phyloP scores from a whole-genome alignment of 2,113 vertebrate genomes.

The Chaetorhynchus papuensis region DNA sequence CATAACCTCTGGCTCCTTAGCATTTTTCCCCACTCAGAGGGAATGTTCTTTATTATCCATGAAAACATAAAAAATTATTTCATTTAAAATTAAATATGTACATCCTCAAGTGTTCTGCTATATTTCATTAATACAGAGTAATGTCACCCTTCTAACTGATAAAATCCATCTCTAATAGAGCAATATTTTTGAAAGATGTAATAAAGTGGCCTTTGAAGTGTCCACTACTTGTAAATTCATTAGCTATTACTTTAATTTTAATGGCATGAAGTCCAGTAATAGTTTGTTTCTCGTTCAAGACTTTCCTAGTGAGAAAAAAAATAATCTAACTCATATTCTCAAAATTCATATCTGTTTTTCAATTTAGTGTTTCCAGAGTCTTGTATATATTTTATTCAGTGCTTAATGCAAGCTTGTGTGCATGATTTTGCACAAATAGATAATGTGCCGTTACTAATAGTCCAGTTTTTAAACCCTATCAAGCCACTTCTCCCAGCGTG shows the following conservation, averaged over 20 bases:
- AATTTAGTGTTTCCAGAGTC: background rate
- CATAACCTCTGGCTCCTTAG: background rate
- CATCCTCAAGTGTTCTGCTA: slow-evolving; percentile 42
- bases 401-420: background rate
- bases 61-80: slow-evolving; percentile 65
- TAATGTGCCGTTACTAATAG: background rate
- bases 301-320: background rate
- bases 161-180: slow-evolving; percentile 52
- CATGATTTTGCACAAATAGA: background rate
- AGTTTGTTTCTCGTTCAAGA: background rate
- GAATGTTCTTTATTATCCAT: slow-evolving; percentile 51
- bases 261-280: background rate
- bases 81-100: slow-evolving; percentile 58
- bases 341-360: background rate
- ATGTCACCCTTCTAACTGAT: slow-evolving; percentile 61
- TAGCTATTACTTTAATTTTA: background rate
- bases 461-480: background rate
- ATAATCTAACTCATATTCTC: background rate
- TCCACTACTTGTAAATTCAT: slow-evolving; percentile 3
- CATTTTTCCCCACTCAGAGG: slow-evolving; percentile 15
- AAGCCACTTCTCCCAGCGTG: slow-evolving; percentile 3
- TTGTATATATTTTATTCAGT: background rate
- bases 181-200: slow-evolving; percentile 53
- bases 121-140: slow-evolving; percentile 68
- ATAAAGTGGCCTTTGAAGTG: slow-evolving; percentile 34